A percentile compares a stretch with the other conserved stretches of the same genome.
Conservation (phyloP, 2,888 invertebrate genomes). For the Drosophila limbata region DNA sequence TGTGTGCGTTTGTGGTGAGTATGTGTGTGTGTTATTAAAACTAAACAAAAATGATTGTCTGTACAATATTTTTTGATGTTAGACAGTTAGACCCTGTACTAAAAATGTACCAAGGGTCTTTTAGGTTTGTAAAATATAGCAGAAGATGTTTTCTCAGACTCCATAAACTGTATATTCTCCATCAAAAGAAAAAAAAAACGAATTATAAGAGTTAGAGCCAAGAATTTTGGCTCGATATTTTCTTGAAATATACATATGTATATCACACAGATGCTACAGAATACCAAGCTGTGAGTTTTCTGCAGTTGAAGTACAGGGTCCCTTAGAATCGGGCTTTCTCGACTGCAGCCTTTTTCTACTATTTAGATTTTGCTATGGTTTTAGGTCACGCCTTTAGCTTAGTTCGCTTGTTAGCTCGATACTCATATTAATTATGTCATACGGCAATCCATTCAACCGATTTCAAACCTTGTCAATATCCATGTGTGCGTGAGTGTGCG, state of each 20-base stretch:
- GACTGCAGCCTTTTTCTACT: neutral
- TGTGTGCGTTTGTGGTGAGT: neutral
- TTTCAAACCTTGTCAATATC: neutral
- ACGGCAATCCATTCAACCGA: slow-evolving; percentile 11
- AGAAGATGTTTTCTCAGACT: too few relatives aligned
- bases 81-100: neutral
- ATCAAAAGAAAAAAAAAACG: too few relatives aligned
- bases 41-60: slow-evolving; percentile 3
- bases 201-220: too few relatives aligned
- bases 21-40: slow-evolving; percentile 2
- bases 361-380: neutral
- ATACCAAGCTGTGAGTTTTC: neutral
- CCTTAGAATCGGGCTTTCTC: neutral
- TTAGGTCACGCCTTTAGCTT: slow-evolving; percentile 11
- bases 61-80: neutral
- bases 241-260: too few relatives aligned
- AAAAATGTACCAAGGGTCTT: neutral
- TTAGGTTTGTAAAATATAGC: neutral
- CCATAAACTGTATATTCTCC: too few relatives aligned
- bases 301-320: neutral
- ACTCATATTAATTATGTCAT: slow-evolving; percentile 42
- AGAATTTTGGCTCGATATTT: too few relatives aligned
- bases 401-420: slow-evolving; percentile 34
- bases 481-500: slow-evolving; percentile 13
- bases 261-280: neutral